phyloP scores from a whole-genome alignment of 2,888 invertebrate species.

The Noctua fimbriata region DNA sequence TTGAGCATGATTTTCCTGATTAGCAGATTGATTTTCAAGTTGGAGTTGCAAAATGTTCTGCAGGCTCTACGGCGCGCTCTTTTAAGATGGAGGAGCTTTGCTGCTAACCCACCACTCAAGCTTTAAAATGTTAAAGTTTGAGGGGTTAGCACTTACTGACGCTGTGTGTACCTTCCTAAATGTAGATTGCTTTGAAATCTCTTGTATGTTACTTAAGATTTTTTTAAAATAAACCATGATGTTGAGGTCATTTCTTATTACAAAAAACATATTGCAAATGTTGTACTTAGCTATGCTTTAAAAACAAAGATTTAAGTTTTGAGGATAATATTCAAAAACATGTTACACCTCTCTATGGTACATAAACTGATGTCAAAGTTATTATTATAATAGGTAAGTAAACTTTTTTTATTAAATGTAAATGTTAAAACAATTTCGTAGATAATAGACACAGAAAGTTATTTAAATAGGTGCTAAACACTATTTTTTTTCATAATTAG shows the following conservation, averaged over 20 bases:
- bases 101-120: too few relatives aligned
- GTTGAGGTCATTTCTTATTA: neutral
- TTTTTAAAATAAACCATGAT: neutral
- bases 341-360: neutral
- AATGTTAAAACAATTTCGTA: neutral
- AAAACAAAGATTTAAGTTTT: neutral
- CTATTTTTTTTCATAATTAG: neutral
- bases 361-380: neutral
- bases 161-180: neutral
- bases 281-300: neutral
- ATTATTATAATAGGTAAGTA: neutral
- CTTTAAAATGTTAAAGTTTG: too few relatives aligned
- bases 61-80: neutral
- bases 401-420: neutral
- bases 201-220: too few relatives aligned
- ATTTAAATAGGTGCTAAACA: neutral
- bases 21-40: neutral
- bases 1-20: constrained; percentile 21
- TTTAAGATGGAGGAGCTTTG: neutral
- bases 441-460: neutral
- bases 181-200: neutral
- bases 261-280: neutral
- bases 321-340: neutral
- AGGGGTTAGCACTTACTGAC: too few relatives aligned
- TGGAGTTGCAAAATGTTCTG: neutral